Conservation (phyloP, 2,797 vertebrate species). For the Luscinia megarhynchos region DNA sequence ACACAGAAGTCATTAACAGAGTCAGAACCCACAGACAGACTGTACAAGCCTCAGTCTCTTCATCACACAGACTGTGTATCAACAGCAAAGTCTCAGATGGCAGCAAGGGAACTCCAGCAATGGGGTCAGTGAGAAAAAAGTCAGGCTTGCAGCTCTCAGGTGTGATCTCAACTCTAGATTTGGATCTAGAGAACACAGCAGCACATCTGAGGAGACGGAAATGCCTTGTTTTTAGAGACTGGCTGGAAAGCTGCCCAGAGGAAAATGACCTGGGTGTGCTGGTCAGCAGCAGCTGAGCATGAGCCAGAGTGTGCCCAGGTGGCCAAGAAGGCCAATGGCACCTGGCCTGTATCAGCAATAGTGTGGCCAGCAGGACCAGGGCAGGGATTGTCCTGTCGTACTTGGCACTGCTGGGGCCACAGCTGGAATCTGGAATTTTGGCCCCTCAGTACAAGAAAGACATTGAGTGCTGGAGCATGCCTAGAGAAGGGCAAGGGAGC, state of each 20-base stretch:
- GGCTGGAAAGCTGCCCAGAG: not conserved
- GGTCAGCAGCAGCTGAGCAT: fast-evolving
- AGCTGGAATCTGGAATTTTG: fast-evolving
- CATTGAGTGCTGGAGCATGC: fast-evolving
- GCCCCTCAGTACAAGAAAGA: too few species aligned
- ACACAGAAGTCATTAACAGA: not conserved
- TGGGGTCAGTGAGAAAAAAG: not conserved
- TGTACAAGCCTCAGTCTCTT: not conserved
- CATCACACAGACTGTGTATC: not conserved
- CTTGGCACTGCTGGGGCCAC: fast-evolving
- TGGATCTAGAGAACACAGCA: not conserved
- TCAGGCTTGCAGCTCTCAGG: not conserved
- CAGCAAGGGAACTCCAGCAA: not conserved
- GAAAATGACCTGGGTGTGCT: not conserved
- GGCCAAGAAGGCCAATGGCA: not conserved
- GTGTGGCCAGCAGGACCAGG: not conserved
- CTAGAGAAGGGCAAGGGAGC: fast-evolving
- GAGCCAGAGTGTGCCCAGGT: not conserved
- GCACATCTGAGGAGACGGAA: not conserved
- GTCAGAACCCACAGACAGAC: not conserved
- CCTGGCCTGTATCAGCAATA: not conserved
- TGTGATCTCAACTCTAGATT: not conserved
- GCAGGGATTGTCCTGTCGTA: fast-evolving
- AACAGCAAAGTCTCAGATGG: not conserved
- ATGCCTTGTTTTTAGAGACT: not conserved